Percentiles rank a stretch among this genome's conserved stretches.
Conservation (phyloP, 2,888 invertebrate species). For the Amiota mariae region DNA sequence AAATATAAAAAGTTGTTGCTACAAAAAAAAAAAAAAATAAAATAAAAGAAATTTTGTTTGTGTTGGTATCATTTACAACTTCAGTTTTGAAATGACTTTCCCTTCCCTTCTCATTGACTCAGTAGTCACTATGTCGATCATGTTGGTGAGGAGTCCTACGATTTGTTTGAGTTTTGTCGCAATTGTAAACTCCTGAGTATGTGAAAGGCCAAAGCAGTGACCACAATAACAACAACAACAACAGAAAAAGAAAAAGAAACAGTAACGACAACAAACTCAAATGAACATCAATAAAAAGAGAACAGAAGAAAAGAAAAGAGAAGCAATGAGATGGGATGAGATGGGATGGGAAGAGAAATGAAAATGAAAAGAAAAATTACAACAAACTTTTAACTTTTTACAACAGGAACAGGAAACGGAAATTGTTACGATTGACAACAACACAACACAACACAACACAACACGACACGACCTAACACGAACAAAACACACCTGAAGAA, state of each 20-base stretch:
- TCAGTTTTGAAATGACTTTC: not conserved
- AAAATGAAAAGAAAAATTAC: conserved; percentile 56
- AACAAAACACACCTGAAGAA: conserved; percentile 20
- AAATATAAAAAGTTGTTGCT: not conserved
- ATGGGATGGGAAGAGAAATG: too few species aligned
- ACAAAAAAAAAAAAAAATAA: too few species aligned
- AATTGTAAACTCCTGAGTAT: too few species aligned
- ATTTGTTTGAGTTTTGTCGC: too few species aligned
- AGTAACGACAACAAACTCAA: too few species aligned
- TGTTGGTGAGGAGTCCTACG: too few species aligned
- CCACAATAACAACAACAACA: conserved; percentile 14
- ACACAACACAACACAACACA: conserved; percentile 53
- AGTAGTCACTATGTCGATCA: too few species aligned
- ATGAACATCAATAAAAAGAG: not conserved
- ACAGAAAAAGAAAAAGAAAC: not conserved
- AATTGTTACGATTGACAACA: conserved; percentile 65
- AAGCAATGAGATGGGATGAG: not conserved
- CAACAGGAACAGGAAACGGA: conserved; percentile 60
- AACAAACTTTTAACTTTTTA: conserved; percentile 45
- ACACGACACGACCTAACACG: conserved; percentile 51
- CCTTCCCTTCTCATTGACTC: not conserved
- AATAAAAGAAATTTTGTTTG: conserved; percentile 12
- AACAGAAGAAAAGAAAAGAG: not conserved
- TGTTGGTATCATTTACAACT: not conserved
- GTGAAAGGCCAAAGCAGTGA: not conserved